These are phyloP conservation scores for Ethmia dodecea DNA, from an alignment of 2,888 invertebrate species.

Conservation along the genomic window DNA sequence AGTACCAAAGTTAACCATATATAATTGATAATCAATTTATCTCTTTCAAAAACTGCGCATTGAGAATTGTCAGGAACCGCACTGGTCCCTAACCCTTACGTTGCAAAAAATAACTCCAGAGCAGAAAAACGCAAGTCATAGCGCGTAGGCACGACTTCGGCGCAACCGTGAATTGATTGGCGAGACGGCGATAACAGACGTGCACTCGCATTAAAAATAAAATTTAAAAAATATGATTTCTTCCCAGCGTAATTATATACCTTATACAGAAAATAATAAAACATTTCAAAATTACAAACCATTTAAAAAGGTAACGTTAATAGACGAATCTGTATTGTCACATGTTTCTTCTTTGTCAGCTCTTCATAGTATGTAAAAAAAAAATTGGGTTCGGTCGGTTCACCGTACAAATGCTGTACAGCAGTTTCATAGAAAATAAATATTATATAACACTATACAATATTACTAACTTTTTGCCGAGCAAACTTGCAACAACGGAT, in stretches of 20 bases:
- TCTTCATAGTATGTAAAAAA: too few relatives aligned
- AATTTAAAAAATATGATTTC: too few relatives aligned
- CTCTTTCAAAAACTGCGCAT: slow-evolving; percentile 1
- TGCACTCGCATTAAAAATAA: slow-evolving; percentile 15
- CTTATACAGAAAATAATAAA: too few relatives aligned
- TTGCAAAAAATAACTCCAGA: slow-evolving; percentile 8
- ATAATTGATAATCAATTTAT: neutral
- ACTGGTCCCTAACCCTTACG: slow-evolving; percentile 11
- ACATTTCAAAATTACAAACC: too few relatives aligned
- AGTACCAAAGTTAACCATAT: neutral
- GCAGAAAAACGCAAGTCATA: slow-evolving; percentile 8
- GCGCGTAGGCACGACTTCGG: slow-evolving; percentile 16
- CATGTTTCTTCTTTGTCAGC: too few relatives aligned
- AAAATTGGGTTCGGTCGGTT: too few relatives aligned
- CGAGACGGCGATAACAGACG: slow-evolving; percentile 41
- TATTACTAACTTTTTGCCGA: neutral
- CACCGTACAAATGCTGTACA: too few relatives aligned
- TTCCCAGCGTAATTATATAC: too few relatives aligned
- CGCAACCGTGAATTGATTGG: slow-evolving; percentile 38
- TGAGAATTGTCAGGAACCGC: neutral
- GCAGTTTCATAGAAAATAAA: too few relatives aligned
- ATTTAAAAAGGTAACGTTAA: too few relatives aligned
- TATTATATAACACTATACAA: too few relatives aligned
- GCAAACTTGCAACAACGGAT: neutral
- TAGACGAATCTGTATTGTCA: too few relatives aligned